Conservation (phyloP, 2,888 invertebrate genomes). For the Chrysolina americana region DNA sequence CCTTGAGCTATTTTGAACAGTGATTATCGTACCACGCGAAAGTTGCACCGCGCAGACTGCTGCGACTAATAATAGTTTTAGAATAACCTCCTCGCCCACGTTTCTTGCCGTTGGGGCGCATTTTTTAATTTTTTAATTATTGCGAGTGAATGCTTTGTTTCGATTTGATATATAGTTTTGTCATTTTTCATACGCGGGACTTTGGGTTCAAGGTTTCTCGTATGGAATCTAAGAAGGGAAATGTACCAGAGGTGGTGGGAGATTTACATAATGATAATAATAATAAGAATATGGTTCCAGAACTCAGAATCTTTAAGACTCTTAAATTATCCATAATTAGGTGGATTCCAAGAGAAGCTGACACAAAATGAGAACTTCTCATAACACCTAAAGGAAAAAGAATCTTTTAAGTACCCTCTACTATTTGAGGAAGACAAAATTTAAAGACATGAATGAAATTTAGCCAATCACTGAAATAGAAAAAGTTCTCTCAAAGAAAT, state of each 20-base stretch:
- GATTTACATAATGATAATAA: too few relatives aligned
- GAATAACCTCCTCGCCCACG: constrained; percentile 5
- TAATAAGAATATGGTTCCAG: too few relatives aligned
- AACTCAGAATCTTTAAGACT: too few relatives aligned
- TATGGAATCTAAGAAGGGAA: neutral
- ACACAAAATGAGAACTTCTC: too few relatives aligned
- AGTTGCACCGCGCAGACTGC: constrained; percentile 19
- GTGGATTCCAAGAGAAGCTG: too few relatives aligned
- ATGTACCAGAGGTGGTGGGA: neutral
- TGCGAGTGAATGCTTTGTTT: constrained; percentile 7
- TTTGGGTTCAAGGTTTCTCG: neutral
- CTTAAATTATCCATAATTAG: too few relatives aligned
- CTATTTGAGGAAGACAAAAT: too few relatives aligned
- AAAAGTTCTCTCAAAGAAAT: too few relatives aligned
- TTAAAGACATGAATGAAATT: too few relatives aligned
- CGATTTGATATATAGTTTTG: constrained; percentile 15
- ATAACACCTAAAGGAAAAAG: too few relatives aligned
- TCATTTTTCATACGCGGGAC: constrained; percentile 10
- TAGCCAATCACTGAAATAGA: too few relatives aligned
- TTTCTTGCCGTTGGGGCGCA: neutral
- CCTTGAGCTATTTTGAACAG: constrained; percentile 47
- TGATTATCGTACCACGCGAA: constrained; percentile 51
- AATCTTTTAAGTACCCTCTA: too few relatives aligned
- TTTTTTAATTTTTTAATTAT: constrained; percentile 10
- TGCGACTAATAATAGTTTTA: constrained; percentile 20